These are phyloP conservation scores for Stigmatopora nigra DNA, from an alignment of 2,113 vertebrate species.

Conservation along the genomic window DNA sequence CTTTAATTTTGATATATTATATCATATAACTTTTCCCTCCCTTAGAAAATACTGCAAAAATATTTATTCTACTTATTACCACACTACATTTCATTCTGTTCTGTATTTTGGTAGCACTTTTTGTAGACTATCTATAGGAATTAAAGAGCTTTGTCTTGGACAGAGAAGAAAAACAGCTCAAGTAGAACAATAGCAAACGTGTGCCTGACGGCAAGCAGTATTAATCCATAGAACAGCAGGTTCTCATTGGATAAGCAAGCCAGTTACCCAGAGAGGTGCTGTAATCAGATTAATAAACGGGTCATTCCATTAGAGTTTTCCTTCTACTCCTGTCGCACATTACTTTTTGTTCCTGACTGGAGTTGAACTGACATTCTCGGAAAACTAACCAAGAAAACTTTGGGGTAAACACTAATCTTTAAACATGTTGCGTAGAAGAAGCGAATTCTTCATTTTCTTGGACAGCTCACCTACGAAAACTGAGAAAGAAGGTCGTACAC, in stretches of 20 bases:
- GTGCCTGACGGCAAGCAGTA: constrained; percentile 33
- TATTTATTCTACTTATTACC: background rate
- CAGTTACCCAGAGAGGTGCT: constrained; percentile 25
- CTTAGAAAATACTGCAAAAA: background rate
- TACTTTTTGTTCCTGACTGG: constrained; percentile 2
- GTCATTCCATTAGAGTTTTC: constrained; percentile 42
- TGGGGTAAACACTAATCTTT: background rate
- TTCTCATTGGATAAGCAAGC: constrained; percentile 41
- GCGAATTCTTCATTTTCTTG: constrained; percentile 59
- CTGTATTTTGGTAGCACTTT: background rate
- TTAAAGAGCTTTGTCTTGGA: constrained; percentile 42
- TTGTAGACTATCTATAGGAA: constrained; percentile 36
- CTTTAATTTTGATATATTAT: background rate
- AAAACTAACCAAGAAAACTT: background rate
- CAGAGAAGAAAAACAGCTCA: constrained; percentile 53
- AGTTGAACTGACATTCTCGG: constrained; percentile 27
- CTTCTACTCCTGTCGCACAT: background rate
- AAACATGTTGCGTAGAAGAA: constrained; percentile 56
- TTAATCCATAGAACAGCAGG: constrained; percentile 37
- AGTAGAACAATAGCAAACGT: constrained; percentile 56
- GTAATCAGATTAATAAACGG: constrained; percentile 66
- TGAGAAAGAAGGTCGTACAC: constrained; percentile 21
- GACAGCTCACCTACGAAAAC: constrained; percentile 32
- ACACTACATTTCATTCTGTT: background rate
- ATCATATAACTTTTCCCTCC: background rate